Evolutionary conservation across 2,113 vertebrate genomes (phyloP), one percentile per base, ranked within the genome.

Genomic region (Lepus europaeus): DNA sequence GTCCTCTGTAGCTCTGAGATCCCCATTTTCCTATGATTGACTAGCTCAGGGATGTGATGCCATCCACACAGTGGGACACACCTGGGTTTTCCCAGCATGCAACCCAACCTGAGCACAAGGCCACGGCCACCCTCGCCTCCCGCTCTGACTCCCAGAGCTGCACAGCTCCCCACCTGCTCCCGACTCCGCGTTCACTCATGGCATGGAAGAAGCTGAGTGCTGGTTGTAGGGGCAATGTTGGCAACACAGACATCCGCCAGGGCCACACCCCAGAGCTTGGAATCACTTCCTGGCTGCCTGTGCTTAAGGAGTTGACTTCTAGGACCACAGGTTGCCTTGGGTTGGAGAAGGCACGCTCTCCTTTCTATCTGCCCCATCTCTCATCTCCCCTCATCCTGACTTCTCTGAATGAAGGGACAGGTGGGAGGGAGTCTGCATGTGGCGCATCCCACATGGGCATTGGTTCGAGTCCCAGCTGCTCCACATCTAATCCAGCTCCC

Each of bases 341-440:
- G n/a, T 17, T 10, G 61, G 20, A n/a, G 2, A 23, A 53, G 13
- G 36, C 3, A 9, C 0, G 0, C 10, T 51, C 17, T 45, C 4
- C 64, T 53, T 19, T 23, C 68, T 53, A 31, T 5, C 8, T 36
- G 74, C 22, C 36, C 9, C 10, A 6, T 7, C 19, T 4, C 8
- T 56, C 68, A 39, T 45, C 8, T 33, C 20, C 61, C 8, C 66
- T 19, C 68, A 14, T n/a, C 68, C 49, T 33, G 69, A 66, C 45
- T 2, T 9, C 59, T 63, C 45, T 29, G 31, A 19, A 27, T 33
- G 27, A 45, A 82, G 66, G 66, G 10, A 45, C 63, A 29, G 6
- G n/a, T 20, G 5, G 13, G 39, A 87, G 56, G 13, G 27, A 53
- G n/a, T 68, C 56, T 59, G 56, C 14, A 3, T 59, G 56, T 59